Percentiles rank a stretch among this genome's conserved stretches.
Evolutionary conservation across 2,113 vertebrate species (phyloP).

Genomic region (Takifugu bimaculatus): DNA sequence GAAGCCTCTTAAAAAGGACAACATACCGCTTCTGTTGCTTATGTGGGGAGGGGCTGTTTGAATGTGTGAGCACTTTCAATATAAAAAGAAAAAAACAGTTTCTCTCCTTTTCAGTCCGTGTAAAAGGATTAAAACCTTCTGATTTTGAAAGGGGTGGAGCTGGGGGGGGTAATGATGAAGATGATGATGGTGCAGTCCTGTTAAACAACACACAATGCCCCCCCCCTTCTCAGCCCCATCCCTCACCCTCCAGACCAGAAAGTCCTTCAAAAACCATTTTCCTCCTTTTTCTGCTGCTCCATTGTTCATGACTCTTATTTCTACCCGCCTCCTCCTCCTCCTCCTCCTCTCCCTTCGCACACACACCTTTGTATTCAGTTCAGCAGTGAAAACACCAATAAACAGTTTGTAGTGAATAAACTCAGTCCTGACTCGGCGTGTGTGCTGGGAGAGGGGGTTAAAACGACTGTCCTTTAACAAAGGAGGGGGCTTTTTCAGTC

Average conservation of each 20-base stretch:
- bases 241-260: slow-evolving; percentile 39
- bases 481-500: slow-evolving; percentile 27
- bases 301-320: slow-evolving; percentile 20
- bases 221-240: slow-evolving; percentile 31
- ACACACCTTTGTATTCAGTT: slow-evolving; percentile 38
- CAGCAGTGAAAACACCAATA: slow-evolving; percentile 23
- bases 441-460: slow-evolving; percentile 19
- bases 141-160: slow-evolving; percentile 70
- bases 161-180: slow-evolving; percentile 59
- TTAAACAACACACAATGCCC: slow-evolving; percentile 45
- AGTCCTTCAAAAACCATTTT: slow-evolving; percentile 22
- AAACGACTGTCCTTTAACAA: slow-evolving; percentile 32
- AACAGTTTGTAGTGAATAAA: slow-evolving; percentile 3
- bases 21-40: slow-evolving; percentile 62
- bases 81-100: slow-evolving; percentile 31
- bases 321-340: neutral
- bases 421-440: slow-evolving; percentile 47
- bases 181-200: slow-evolving; percentile 62
- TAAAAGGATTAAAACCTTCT: slow-evolving; percentile 83
- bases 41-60: slow-evolving; percentile 37
- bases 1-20: slow-evolving; percentile 39
- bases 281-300: slow-evolving; percentile 9
- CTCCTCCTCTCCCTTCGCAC: slow-evolving; percentile 7
- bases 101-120: slow-evolving; percentile 81
- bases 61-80: slow-evolving; percentile 17